These are phyloP conservation scores for Microlaimidae sp. DNA, from an alignment of 2,888 invertebrate genomes.

Conservation along the genomic window DNA sequence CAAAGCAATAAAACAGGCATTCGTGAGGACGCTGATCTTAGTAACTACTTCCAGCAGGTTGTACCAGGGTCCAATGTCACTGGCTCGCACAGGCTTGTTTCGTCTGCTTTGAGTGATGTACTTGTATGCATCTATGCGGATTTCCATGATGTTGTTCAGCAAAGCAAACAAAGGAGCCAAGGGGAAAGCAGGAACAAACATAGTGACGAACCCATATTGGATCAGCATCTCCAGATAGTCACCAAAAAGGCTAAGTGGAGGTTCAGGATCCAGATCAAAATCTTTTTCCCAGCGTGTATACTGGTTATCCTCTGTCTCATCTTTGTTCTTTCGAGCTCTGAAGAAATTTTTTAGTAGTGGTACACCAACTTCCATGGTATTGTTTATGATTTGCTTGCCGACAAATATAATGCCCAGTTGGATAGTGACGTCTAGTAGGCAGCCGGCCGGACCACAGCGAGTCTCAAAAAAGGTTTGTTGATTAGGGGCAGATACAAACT, in stretches of 20 bases:
- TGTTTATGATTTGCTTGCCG: slow-evolving; percentile 78
- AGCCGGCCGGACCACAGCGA: slow-evolving; percentile 74
- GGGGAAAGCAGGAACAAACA: slow-evolving; percentile 89
- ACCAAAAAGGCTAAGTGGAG: slow-evolving; percentile 59
- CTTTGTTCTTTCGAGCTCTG: not conserved
- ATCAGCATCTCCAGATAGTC: slow-evolving; percentile 91
- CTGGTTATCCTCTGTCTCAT: not conserved
- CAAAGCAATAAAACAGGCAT: slow-evolving; percentile 87
- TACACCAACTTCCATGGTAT: slow-evolving; percentile 63
- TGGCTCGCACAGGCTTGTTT: slow-evolving; percentile 10
- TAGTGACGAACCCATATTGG: slow-evolving; percentile 87
- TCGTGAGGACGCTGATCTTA: slow-evolving; percentile 74
- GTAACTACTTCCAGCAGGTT: slow-evolving; percentile 74
- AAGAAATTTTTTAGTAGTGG: slow-evolving; percentile 45
- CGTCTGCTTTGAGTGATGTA: slow-evolving; percentile 49
- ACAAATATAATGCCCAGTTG: slow-evolving; percentile 84
- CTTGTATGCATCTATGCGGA: slow-evolving; percentile 79
- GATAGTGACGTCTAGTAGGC: slow-evolving; percentile 71
- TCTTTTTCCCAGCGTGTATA: slow-evolving; percentile 63
- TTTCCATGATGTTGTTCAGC: slow-evolving; percentile 79
- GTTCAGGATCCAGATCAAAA: slow-evolving; percentile 63
- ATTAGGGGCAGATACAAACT: not conserved
- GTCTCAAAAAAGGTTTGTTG: slow-evolving; percentile 12
- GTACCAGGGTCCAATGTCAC: slow-evolving; percentile 40
- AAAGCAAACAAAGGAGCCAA: slow-evolving; percentile 74